Evolutionary conservation across 2,888 invertebrate genomes (phyloP).

Genomic region (Phasia obesa): DNA sequence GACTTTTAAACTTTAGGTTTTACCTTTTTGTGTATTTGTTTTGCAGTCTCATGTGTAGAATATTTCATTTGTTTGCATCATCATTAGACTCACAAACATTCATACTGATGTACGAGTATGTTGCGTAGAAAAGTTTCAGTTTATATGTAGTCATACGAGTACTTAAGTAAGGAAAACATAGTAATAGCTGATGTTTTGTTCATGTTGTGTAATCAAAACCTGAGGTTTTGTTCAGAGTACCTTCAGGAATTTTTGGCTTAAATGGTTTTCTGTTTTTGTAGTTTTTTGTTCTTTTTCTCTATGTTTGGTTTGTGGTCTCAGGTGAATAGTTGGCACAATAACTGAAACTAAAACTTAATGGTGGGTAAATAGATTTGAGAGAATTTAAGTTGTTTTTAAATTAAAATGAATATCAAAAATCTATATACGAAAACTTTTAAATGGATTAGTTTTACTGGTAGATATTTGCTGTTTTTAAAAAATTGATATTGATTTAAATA

Average conservation of each 20-base stretch:
- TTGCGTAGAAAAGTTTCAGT: no score
- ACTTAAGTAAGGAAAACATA: background rate
- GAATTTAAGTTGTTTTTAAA: background rate
- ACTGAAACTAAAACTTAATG: background rate
- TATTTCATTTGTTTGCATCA: no score
- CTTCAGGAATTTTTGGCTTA: background rate
- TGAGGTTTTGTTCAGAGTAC: background rate
- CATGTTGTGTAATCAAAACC: background rate
- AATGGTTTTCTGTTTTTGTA: background rate
- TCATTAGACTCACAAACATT: no score
- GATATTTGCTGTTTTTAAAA: no score
- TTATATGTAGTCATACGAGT: no score
- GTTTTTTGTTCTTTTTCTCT: background rate
- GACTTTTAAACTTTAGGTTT: no score
- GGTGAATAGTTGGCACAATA: background rate
- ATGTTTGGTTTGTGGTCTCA: background rate
- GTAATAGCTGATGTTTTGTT: background rate
- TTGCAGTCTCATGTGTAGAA: no score
- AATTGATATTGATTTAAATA: no score
- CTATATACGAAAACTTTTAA: no score
- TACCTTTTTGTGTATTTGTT: no score
- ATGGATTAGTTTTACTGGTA: no score
- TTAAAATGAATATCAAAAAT: background rate
- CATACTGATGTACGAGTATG: no score
- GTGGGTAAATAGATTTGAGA: background rate